phyloP scores from a whole-genome alignment of 1,140 invertebrate genomes.

The Zelostemma sp. region DNA sequence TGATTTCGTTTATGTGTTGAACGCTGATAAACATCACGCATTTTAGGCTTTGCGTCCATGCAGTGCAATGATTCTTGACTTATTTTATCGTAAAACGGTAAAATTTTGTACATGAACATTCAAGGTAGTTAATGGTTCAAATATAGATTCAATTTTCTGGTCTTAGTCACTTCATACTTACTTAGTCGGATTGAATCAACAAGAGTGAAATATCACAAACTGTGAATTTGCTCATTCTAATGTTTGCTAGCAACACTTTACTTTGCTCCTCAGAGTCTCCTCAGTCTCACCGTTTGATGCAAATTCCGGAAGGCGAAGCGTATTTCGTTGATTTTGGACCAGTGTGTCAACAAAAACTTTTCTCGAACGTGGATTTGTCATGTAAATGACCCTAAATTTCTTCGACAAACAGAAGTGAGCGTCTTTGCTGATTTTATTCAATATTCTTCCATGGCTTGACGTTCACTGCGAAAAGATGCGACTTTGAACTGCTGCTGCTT shows the following conservation, averaged over 20 bases:
- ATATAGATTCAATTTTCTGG: conserved; percentile 4
- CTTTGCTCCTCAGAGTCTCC: conserved; percentile 20
- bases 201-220: neutral
- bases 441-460: too few species aligned
- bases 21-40: too few species aligned
- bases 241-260: too few species aligned
- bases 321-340: conserved; percentile 24
- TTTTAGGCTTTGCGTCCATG: too few species aligned
- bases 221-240: too few species aligned
- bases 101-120: too few species aligned
- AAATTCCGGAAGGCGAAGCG: conserved; percentile 13
- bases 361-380: conserved; percentile 36
- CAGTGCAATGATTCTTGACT: too few species aligned
- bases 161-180: neutral
- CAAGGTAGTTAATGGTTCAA: too few species aligned
- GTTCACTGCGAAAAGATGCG: too few species aligned
- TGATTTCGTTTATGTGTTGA: conserved; percentile 55
- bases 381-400: conserved; percentile 51
- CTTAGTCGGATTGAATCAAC: neutral
- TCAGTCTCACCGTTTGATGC: conserved; percentile 5
- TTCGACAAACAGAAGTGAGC: conserved; percentile 47
- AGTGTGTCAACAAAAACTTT: conserved; percentile 25
- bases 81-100: too few species aligned
- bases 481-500: too few species aligned
- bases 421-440: too few species aligned